Evolutionary conservation across 2,113 vertebrate species (phyloP).

Genomic region (Grallaria varia): DNA sequence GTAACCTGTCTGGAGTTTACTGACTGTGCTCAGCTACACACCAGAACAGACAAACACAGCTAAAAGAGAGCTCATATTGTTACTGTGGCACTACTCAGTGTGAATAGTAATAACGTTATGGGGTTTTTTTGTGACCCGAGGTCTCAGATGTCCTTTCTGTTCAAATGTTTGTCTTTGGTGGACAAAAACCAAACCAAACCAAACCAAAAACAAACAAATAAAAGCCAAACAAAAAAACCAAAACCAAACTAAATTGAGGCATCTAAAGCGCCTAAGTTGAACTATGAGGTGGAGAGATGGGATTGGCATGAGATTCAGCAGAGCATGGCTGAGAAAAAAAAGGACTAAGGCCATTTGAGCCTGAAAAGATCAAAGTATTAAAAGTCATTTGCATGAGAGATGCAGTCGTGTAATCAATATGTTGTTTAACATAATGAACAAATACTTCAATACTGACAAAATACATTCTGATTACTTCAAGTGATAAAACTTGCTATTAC

Average conservation of each 20-base stretch:
- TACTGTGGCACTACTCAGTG: neutral
- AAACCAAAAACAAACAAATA: too few species aligned
- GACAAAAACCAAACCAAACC: too few species aligned
- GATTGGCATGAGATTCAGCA: neutral
- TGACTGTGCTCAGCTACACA: neutral
- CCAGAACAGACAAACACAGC: neutral
- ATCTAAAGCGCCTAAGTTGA: neutral
- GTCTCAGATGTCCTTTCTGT: neutral
- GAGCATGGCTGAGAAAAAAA: neutral
- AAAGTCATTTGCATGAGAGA: neutral
- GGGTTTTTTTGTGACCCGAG: neutral
- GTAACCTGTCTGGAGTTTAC: neutral
- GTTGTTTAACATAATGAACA: slow-evolving; percentile 12
- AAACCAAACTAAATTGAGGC: neutral
- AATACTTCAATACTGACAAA: slow-evolving; percentile 23
- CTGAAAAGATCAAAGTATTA: slow-evolving; percentile 8
- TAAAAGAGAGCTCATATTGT: neutral
- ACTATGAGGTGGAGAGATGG: neutral
- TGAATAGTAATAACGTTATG: neutral
- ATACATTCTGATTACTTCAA: slow-evolving; percentile 32
- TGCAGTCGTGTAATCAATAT: neutral
- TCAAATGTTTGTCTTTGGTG: neutral
- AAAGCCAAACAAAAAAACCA: neutral
- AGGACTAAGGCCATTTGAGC: neutral
- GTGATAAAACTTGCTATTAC: neutral